Base-by-base conservation (phyloP, 2,888 invertebrate genomes). In the Choristoneura rosaceana region DNA sequence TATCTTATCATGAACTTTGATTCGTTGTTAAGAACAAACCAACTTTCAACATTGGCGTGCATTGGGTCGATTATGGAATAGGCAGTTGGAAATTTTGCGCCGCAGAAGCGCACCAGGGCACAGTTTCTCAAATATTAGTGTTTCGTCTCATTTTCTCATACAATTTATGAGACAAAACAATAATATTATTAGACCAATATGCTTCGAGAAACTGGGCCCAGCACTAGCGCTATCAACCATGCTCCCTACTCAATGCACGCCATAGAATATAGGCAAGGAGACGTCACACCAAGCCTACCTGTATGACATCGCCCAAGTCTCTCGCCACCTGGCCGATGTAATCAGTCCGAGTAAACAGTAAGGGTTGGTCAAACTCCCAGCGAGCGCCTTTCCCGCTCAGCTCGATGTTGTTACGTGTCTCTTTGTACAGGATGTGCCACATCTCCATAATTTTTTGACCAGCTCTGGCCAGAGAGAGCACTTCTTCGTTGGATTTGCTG, bases 341-440 rank as follows among this genome's bases (percentile, higher is more conserved):
- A 83, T 98, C 98, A 0, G 98, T 98, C 73, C 96, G 95, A 2
- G 96, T 96, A 87, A 99, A 99, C 43, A 99, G 91, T 58, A 95
- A 94, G 14, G 95, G 96, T 79, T 97, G 96, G 83, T 98, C 97
- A 87, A 99, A 99, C 88, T 99, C 98, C 99, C 99, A 99, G 10
- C 99, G 95, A 4, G 96, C 95, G 38, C 97, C 97, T 78, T 97
- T 97, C 0, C 97, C 98, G 2, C 97, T 97, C 15, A 96, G 89
- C 88, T 99, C 99, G 75, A 99, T 99, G 79, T 96, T 96, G n/a
- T 96, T 95, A 12, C 99, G 94, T 4, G 97, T 97, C 60, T 96
- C 94, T 83, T 96, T 94, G 87, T 98, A 99, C 0, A 96, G 93
- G 0, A 91, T 85, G 82, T 97, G 97, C 98, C 98, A 98, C 59